A percentile compares a stretch with the other conserved stretches of the same genome.
Evolutionary conservation across 2,113 vertebrate genomes (phyloP).

Genomic region (Myrmecobius fasciatus): DNA sequence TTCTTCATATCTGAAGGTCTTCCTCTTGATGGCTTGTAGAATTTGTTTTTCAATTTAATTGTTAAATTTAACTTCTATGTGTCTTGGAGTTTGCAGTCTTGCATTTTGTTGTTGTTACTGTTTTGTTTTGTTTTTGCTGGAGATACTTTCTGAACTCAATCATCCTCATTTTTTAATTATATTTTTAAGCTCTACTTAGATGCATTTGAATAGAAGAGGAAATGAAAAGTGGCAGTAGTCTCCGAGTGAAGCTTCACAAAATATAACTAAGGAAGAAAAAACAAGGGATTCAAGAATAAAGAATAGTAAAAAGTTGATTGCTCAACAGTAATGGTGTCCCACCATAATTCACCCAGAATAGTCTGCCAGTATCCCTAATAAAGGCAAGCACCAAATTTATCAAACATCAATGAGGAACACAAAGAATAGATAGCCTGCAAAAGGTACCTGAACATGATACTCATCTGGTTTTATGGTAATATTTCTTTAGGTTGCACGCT

Average conservation of each 20-base stretch:
- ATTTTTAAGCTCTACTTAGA: not conserved
- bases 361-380: not conserved
- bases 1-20: no score
- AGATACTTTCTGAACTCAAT: not conserved
- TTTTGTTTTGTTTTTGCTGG: no score
- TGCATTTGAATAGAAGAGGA: not conserved
- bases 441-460: not conserved
- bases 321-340: not conserved
- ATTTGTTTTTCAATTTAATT: no score
- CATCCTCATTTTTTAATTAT: not conserved
- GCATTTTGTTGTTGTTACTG: no score
- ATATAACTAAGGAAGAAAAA: no score
- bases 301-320: not conserved
- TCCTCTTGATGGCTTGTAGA: no score
- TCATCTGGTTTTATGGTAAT: not conserved
- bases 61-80: no score
- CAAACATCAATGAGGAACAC: not conserved
- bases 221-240: not conserved
- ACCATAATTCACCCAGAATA: not conserved
- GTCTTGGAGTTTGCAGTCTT: no score
- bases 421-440: not conserved
- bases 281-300: no score
- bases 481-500: not conserved
- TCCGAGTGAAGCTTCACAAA: not conserved
- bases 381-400: not conserved